Evolutionary conservation across 2,888 invertebrate genomes (phyloP).

Genomic region (Drosophila affinis): DNA sequence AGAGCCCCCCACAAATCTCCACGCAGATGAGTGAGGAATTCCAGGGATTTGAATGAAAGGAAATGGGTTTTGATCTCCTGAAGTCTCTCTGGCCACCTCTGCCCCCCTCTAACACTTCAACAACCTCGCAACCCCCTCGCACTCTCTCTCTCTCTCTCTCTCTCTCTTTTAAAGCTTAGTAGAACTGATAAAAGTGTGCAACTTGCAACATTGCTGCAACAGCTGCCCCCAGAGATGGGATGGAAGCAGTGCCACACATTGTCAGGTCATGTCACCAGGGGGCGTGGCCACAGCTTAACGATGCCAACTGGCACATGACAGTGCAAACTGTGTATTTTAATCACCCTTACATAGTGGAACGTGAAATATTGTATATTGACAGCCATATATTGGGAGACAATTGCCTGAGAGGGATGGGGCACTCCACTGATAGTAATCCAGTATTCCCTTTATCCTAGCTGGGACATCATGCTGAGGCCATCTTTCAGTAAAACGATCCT

Average conservation of each 20-base stretch:
- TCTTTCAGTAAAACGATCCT: background rate
- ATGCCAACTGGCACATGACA: conserved; percentile 50
- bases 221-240: conserved; percentile 31
- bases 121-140: background rate
- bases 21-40: conserved; percentile 11
- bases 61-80: background rate
- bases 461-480: too few species aligned
- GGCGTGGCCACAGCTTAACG: conserved; percentile 70
- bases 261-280: conserved; percentile 32
- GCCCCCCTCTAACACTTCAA: background rate
- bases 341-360: background rate
- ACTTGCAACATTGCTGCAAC: conserved; percentile 46
- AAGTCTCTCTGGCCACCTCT: too few species aligned
- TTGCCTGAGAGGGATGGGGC: too few species aligned
- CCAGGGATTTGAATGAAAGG: background rate
- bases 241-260: conserved; percentile 23
- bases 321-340: background rate
- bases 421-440: too few species aligned
- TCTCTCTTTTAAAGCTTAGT: conserved; percentile 4
- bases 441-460: too few species aligned
- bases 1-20: background rate
- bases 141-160: background rate
- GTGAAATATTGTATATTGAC: too few species aligned
- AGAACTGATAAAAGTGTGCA: conserved; percentile 57
- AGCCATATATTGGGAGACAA: too few species aligned